Evolutionary conservation across 2,797 vertebrate species (phyloP).

Genomic region (Phrynocephalus guinanensis): DNA sequence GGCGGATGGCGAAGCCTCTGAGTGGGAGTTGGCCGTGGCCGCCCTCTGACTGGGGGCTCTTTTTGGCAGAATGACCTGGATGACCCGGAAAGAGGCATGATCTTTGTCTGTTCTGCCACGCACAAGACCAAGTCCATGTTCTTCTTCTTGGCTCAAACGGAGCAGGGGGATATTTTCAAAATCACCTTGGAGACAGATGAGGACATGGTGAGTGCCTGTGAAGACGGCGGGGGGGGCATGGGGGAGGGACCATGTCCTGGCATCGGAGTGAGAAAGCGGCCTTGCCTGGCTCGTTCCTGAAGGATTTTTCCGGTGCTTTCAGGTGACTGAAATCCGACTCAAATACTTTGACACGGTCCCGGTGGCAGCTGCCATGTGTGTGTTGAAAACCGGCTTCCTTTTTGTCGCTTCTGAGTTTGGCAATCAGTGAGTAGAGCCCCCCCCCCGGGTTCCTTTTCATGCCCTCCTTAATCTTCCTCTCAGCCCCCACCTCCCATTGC

Average conservation of each 20-base stretch:
- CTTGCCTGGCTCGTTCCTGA: neutral
- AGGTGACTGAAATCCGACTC: constrained; percentile 98
- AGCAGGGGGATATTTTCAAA: constrained; percentile 99
- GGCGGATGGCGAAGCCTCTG: too few relatives aligned
- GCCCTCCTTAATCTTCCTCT: too few relatives aligned
- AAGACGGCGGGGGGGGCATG: neutral
- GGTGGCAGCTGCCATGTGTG: constrained; percentile 96
- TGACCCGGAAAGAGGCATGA: constrained; percentile 98
- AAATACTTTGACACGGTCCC: constrained; percentile 99
- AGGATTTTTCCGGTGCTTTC: constrained; percentile 1
- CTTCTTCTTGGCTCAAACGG: constrained; percentile 98
- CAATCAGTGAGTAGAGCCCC: constrained; percentile 91
- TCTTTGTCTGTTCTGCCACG: constrained; percentile 98
- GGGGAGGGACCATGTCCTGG: neutral
- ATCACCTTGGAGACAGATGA: constrained; percentile 98
- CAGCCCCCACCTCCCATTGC: too few relatives aligned
- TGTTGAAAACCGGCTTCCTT: constrained; percentile 97
- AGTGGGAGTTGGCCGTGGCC: neutral
- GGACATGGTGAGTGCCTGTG: constrained; percentile 89
- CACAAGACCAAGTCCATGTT: constrained; percentile 99
- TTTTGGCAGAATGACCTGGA: constrained; percentile 92
- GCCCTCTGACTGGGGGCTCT: neutral
- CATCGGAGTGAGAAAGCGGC: too few relatives aligned
- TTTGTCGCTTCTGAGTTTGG: constrained; percentile 98
- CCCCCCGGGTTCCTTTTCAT: too few relatives aligned